phyloP scores from a whole-genome alignment of 2,888 invertebrate species.

The Pseudoips prasinana region DNA sequence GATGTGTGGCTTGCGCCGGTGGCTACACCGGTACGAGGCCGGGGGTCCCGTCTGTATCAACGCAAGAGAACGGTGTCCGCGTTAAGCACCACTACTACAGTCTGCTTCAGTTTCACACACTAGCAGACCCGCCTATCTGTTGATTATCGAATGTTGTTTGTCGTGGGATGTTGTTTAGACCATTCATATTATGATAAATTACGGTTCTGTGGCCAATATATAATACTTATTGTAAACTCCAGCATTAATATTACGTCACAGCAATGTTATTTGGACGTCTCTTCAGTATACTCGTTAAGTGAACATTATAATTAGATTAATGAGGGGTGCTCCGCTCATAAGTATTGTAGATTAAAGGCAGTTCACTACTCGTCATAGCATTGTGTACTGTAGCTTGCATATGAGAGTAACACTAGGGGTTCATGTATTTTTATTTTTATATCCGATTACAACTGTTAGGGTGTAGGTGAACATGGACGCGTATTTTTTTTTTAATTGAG shows the following conservation, averaged over 20 bases:
- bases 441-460: constrained; percentile 54
- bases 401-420: constrained; percentile 35
- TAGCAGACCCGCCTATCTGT: constrained; percentile 16
- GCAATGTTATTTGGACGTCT: constrained; percentile 20
- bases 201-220: constrained; percentile 36
- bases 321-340: constrained; percentile 31
- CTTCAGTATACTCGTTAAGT: constrained; percentile 17
- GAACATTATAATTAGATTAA: constrained; percentile 29
- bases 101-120: constrained; percentile 26
- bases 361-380: constrained; percentile 32
- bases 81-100: constrained; percentile 9
- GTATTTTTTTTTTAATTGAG: constrained; percentile 45
- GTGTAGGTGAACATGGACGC: constrained; percentile 51
- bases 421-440: constrained; percentile 75
- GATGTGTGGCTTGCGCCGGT: constrained; percentile 29
- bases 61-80: neutral
- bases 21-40: constrained; percentile 12
- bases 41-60: constrained; percentile 47
- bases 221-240: constrained; percentile 33
- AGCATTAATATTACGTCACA: constrained; percentile 27
- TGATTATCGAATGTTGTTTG: constrained; percentile 21
- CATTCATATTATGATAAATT: constrained; percentile 27
- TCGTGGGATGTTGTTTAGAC: constrained; percentile 32
- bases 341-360: constrained; percentile 42
- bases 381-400: constrained; percentile 42